These are phyloP conservation scores for Thinocorus orbignyianus DNA, from an alignment of 2,113 vertebrate species.

Conservation along the genomic window DNA sequence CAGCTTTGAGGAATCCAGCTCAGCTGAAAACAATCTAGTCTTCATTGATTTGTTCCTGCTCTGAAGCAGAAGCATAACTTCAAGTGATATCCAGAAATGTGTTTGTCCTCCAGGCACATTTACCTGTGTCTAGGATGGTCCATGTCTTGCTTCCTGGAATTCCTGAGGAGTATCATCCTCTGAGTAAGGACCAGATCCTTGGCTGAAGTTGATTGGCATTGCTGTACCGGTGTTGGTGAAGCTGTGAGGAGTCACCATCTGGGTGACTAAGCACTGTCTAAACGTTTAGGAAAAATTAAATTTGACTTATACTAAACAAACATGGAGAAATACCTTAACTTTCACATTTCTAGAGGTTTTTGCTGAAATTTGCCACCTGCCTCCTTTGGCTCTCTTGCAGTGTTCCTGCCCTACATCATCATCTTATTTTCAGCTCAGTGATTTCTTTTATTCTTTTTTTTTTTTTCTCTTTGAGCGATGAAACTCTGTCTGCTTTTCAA, in stretches of 20 bases:
- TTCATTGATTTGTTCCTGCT: neutral
- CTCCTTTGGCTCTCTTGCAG: neutral
- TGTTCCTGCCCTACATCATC: slow-evolving; percentile 6
- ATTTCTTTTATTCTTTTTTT: neutral
- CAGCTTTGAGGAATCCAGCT: neutral
- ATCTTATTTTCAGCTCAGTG: slow-evolving; percentile 60
- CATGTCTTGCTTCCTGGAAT: neutral
- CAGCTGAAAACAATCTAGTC: neutral
- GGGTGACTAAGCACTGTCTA: neutral
- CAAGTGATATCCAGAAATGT: neutral
- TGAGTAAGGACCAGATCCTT: neutral
- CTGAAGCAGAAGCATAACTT: neutral
- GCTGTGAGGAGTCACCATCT: neutral
- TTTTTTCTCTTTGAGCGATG: neutral
- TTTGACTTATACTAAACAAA: neutral
- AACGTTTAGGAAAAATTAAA: neutral
- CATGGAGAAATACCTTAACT: neutral
- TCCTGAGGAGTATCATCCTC: neutral
- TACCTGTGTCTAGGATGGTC: neutral
- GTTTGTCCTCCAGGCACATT: neutral
- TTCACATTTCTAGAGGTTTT: neutral
- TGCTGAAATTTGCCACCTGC: neutral
- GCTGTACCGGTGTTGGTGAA: neutral
- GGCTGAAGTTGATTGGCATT: neutral
- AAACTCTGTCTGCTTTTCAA: slow-evolving; percentile 56